Evolutionary conservation across 2,797 vertebrate genomes (phyloP).

Genomic region (Serranus cabrilla): DNA sequence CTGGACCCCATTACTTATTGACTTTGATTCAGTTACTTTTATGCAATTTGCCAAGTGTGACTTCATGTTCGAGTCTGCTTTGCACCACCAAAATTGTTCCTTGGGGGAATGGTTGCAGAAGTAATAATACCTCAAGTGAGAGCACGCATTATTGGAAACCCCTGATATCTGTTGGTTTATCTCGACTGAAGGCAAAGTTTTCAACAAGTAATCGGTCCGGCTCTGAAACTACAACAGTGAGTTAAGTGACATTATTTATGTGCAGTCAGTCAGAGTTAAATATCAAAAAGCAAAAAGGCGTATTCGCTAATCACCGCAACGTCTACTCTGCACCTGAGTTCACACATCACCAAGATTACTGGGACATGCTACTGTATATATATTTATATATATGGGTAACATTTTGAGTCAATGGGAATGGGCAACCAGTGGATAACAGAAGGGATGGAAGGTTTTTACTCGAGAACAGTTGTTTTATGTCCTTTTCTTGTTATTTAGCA

Average conservation of each 20-base stretch:
- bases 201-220: slow-evolving; percentile 30
- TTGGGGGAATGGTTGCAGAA: slow-evolving; percentile 14
- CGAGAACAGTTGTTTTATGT: too few relatives aligned
- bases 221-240: slow-evolving; percentile 36
- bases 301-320: slow-evolving; percentile 34
- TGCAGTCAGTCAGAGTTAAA: slow-evolving; percentile 57
- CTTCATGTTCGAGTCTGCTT: background rate
- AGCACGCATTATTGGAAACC: slow-evolving; percentile 15
- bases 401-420: slow-evolving; percentile 35
- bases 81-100: slow-evolving; percentile 13
- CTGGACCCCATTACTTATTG: slow-evolving; percentile 40
- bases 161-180: slow-evolving; percentile 19
- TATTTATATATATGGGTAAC: slow-evolving; percentile 2
- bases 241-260: slow-evolving; percentile 43
- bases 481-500: background rate
- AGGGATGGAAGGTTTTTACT: background rate
- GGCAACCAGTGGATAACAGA: slow-evolving; percentile 17
- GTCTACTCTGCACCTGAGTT: slow-evolving; percentile 74
- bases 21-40: slow-evolving; percentile 28
- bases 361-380: slow-evolving; percentile 17
- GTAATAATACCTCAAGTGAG: slow-evolving; percentile 5
- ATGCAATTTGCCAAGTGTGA: slow-evolving; percentile 6
- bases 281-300: slow-evolving; percentile 30
- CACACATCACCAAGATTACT: slow-evolving; percentile 38
- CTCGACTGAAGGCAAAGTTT: slow-evolving; percentile 11